Conservation (phyloP, 2,113 vertebrate species). For the Atractosteus spatula region DNA sequence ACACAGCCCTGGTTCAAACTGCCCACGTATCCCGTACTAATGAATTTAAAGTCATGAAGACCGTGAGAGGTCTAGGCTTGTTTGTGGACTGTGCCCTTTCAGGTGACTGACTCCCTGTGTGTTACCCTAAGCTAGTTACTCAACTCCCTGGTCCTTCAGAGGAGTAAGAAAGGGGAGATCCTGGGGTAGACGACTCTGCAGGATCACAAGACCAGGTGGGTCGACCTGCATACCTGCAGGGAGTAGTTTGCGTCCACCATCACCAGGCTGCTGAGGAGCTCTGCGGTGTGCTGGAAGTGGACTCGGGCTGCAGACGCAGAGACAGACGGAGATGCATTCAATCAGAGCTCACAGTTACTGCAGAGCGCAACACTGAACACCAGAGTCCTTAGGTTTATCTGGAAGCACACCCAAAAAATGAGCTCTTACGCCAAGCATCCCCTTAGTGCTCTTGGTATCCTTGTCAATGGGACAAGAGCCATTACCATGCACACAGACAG, state of each 20-base stretch:
- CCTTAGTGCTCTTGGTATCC: background rate
- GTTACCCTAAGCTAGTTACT: no score
- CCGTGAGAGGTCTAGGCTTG: no score
- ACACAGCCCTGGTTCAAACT: no score
- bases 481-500: background rate
- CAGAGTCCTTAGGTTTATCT: no score
- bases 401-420: background rate
- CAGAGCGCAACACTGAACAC: no score
- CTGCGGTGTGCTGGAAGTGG: constrained; percentile 78
- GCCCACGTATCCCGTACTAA: no score
- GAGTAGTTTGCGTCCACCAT: constrained; percentile 71
- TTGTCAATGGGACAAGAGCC: background rate
- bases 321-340: constrained; percentile 1
- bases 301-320: constrained; percentile 58
- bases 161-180: no score
- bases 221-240: constrained; percentile 52
- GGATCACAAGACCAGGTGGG: no score
- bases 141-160: background rate
- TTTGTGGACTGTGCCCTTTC: no score
- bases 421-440: background rate
- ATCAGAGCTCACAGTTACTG: background rate
- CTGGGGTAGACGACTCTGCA: no score
- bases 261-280: constrained; percentile 70
- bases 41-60: no score
- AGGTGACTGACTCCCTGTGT: no score